These are phyloP conservation scores for Pterois miles DNA, from an alignment of 2,797 vertebrate species.

Conservation along the genomic window DNA sequence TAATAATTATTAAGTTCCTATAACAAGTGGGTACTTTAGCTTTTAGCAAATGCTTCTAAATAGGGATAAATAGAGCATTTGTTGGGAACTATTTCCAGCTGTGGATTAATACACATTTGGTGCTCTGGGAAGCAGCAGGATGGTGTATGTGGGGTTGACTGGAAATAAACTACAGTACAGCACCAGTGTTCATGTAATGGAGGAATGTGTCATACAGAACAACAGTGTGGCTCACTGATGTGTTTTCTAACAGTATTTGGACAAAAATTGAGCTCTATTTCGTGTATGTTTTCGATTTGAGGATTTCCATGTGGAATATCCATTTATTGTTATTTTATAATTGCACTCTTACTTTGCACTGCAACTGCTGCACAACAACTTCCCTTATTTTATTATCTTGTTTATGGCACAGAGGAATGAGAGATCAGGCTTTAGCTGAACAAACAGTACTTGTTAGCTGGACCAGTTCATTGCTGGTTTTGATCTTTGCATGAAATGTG, in stretches of 20 bases:
- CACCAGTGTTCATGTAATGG: background rate
- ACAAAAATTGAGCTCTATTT: background rate
- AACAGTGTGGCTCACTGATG: too few species aligned
- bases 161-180: background rate
- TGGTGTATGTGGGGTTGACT: background rate
- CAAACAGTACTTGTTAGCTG: background rate
- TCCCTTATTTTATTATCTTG: background rate
- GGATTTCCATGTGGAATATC: background rate
- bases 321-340: background rate
- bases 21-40: background rate
- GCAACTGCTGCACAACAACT: background rate
- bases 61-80: background rate
- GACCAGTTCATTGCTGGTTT: background rate
- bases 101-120: background rate
- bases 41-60: background rate
- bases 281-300: background rate
- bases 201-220: background rate
- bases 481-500: background rate
- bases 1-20: background rate
- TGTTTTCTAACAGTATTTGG: background rate
- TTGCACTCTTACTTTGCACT: background rate
- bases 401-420: background rate
- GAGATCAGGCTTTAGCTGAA: background rate
- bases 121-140: background rate
- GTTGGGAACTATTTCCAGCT: background rate